These are phyloP conservation scores for Caradrina clavipalpis DNA, from an alignment of 2,888 invertebrate genomes.

Conservation along the genomic window DNA sequence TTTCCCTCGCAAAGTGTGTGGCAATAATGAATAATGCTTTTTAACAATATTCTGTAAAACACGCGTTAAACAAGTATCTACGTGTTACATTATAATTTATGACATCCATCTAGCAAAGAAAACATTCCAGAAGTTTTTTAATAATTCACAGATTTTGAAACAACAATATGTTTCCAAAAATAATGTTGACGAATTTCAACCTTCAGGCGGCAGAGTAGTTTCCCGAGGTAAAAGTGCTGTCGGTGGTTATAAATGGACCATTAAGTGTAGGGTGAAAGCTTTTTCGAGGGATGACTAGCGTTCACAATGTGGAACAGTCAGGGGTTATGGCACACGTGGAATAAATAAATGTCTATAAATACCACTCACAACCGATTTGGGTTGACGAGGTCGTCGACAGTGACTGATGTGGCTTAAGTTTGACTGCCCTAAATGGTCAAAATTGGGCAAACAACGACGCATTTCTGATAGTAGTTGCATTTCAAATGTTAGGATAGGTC, in stretches of 20 bases:
- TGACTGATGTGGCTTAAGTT: slow-evolving; percentile 16
- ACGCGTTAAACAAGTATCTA: neutral
- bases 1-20: neutral
- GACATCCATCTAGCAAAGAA: slow-evolving; percentile 30
- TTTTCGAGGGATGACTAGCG: slow-evolving; percentile 52
- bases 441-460: slow-evolving; percentile 12
- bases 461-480: slow-evolving; percentile 1
- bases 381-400: slow-evolving; percentile 11
- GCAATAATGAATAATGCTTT: neutral
- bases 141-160: slow-evolving; percentile 25
- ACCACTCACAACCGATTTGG: slow-evolving; percentile 8
- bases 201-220: slow-evolving; percentile 35
- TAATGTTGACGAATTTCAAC: slow-evolving; percentile 42
- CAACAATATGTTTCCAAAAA: slow-evolving; percentile 47
- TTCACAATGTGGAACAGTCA: slow-evolving; percentile 45
- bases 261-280: slow-evolving; percentile 58
- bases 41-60: neutral
- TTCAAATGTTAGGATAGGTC: neutral
- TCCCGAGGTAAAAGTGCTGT: slow-evolving; percentile 53
- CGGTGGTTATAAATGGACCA: slow-evolving; percentile 50
- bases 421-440: slow-evolving; percentile 2
- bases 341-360: slow-evolving; percentile 40
- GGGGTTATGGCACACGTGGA: slow-evolving; percentile 27
- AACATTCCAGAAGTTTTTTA: slow-evolving; percentile 15
- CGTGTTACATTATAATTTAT: slow-evolving; percentile 23